Evolutionary conservation across 2,888 invertebrate genomes (phyloP).

Genomic region (Hedychridium roseum): DNA sequence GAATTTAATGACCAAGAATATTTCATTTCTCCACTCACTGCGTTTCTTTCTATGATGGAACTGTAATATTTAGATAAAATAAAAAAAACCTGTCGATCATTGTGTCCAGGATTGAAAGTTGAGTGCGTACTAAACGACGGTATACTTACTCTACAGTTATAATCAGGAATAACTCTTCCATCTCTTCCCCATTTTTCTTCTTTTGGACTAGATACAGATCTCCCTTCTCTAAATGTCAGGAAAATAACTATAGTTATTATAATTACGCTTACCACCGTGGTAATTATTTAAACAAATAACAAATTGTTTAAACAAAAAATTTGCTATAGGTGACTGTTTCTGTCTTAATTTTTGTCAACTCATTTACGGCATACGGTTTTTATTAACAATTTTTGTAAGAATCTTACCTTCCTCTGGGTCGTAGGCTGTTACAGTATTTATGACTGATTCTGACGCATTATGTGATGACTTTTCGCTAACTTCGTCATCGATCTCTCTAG

Average conservation of each 20-base stretch:
- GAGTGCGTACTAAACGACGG: no score
- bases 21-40: slow-evolving; percentile 57
- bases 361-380: neutral
- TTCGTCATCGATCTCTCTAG: slow-evolving; percentile 21
- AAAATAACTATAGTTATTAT: neutral
- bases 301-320: no score
- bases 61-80: slow-evolving; percentile 49
- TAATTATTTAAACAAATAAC: slow-evolving; percentile 8
- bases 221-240: slow-evolving; percentile 41
- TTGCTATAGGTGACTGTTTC: no score
- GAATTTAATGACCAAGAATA: slow-evolving; percentile 59
- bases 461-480: slow-evolving; percentile 8
- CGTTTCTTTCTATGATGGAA: slow-evolving; percentile 67
- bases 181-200: slow-evolving; percentile 53
- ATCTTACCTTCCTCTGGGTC: slow-evolving; percentile 50
- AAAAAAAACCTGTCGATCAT: no score
- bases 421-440: slow-evolving; percentile 26
- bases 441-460: slow-evolving; percentile 11
- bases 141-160: slow-evolving; percentile 61
- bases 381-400: neutral
- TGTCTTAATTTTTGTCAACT: no score
- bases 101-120: no score
- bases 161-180: slow-evolving; percentile 64
- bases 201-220: slow-evolving; percentile 60
- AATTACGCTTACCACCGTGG: neutral